Evolutionary conservation across 2,888 invertebrate species (phyloP).

Genomic region (Litoditis marina): DNA sequence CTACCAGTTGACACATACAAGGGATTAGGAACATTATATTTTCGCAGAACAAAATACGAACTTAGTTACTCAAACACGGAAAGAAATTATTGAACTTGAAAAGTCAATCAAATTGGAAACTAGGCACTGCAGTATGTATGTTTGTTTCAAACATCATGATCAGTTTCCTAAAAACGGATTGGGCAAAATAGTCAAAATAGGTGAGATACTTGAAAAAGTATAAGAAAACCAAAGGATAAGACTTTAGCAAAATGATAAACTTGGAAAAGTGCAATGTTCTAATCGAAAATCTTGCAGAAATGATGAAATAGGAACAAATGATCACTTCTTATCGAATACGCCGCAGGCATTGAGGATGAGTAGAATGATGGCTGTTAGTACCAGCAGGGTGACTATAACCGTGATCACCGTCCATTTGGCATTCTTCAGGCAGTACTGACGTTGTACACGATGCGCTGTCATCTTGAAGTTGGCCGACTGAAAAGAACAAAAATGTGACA

Average conservation of each 20-base stretch:
- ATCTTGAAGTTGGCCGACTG: constrained; percentile 50
- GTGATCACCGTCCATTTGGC: constrained; percentile 57
- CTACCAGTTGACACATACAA: too few species aligned
- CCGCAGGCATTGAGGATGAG: constrained; percentile 27
- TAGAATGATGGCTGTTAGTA: constrained; percentile 26
- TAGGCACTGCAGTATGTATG: too few species aligned
- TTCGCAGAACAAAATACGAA: too few species aligned
- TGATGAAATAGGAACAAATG: too few species aligned
- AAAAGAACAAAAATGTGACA: constrained; percentile 6
- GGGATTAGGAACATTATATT: too few species aligned
- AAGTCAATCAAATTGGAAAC: too few species aligned
- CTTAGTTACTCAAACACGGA: too few species aligned
- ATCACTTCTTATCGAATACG: constrained; percentile 23
- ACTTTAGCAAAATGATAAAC: background rate
- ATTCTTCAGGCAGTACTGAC: constrained; percentile 54
- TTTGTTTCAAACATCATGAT: too few species aligned
- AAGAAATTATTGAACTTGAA: too few species aligned
- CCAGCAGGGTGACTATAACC: constrained; percentile 22
- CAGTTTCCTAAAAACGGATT: too few species aligned
- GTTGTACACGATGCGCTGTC: constrained; percentile 56
- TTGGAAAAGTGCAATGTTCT: background rate
- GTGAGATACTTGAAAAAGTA: background rate
- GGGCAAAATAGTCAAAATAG: background rate
- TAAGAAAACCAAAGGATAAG: background rate
- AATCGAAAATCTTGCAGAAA: too few species aligned